These are phyloP conservation scores for Acholoe squamosa DNA, from an alignment of 2,888 invertebrate species.

Conservation along the genomic window DNA sequence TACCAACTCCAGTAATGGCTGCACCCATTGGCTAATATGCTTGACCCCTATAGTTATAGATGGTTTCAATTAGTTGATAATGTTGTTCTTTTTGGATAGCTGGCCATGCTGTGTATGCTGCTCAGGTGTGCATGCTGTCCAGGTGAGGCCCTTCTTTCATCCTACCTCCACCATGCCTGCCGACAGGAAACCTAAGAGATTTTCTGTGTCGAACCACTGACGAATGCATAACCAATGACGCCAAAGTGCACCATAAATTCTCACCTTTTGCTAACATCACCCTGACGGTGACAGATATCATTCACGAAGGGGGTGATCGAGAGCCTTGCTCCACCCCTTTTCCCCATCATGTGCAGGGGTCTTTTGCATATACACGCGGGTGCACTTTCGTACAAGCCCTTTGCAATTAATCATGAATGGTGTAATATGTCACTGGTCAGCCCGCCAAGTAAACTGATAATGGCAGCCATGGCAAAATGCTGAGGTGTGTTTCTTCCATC, in stretches of 20 bases:
- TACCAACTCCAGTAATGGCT: too few relatives aligned
- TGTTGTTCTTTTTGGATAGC: too few relatives aligned
- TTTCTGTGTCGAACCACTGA: constrained; percentile 39
- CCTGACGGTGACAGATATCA: constrained; percentile 31
- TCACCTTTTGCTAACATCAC: constrained; percentile 48
- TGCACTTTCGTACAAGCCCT: neutral
- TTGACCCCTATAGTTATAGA: too few relatives aligned
- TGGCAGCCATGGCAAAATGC: too few relatives aligned
- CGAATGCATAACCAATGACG: neutral
- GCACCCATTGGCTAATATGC: too few relatives aligned
- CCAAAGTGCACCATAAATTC: constrained; percentile 53
- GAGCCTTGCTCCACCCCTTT: neutral
- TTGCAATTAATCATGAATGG: neutral
- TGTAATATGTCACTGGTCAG: neutral
- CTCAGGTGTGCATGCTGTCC: neutral
- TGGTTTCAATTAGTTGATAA: too few relatives aligned
- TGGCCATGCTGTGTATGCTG: too few relatives aligned
- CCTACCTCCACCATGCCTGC: neutral
- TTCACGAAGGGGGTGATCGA: constrained; percentile 50
- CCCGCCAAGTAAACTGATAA: too few relatives aligned
- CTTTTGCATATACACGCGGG: constrained; percentile 30
- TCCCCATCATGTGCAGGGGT: neutral
- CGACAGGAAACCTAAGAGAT: constrained; percentile 12
- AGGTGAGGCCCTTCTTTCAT: neutral
- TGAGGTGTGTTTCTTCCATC: too few relatives aligned